phyloP scores from a whole-genome alignment of 2,113 vertebrate species.

The Bubo bubo region DNA sequence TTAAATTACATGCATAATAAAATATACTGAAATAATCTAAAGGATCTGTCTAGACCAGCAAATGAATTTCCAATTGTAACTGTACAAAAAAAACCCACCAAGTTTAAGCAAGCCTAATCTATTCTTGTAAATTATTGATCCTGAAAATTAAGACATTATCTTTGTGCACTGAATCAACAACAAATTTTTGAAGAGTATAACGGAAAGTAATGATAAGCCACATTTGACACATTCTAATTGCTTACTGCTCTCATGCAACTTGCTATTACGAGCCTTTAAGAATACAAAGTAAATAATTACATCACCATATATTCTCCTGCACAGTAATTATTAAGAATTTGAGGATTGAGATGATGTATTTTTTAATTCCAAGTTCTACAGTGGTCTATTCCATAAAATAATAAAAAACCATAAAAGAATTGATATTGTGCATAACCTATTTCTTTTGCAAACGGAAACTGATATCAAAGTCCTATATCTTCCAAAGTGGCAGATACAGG shows the following conservation, averaged over 20 bases:
- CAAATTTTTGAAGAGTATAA: neutral
- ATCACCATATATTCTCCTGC: neutral
- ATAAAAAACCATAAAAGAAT: neutral
- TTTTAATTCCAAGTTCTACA: neutral
- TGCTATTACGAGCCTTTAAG: neutral
- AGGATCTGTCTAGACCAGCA: neutral
- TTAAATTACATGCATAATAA: slow-evolving; percentile 7
- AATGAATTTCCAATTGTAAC: slow-evolving; percentile 17
- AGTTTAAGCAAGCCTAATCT: neutral
- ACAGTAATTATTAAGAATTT: neutral
- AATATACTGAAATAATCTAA: neutral
- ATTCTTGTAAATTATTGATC: slow-evolving; percentile 29
- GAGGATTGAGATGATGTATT: neutral
- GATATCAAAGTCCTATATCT: neutral
- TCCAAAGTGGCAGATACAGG: neutral
- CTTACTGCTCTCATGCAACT: neutral
- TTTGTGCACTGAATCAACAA: neutral
- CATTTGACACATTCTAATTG: slow-evolving; percentile 21
- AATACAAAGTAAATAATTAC: neutral
- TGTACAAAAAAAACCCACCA: too few relatives aligned
- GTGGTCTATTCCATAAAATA: neutral
- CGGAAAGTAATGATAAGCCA: neutral
- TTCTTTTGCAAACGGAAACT: neutral
- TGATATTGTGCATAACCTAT: neutral
- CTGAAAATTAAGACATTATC: slow-evolving; percentile 39